phyloP scores from a whole-genome alignment of 2,888 invertebrate species.

The Eristalis pertinax region DNA sequence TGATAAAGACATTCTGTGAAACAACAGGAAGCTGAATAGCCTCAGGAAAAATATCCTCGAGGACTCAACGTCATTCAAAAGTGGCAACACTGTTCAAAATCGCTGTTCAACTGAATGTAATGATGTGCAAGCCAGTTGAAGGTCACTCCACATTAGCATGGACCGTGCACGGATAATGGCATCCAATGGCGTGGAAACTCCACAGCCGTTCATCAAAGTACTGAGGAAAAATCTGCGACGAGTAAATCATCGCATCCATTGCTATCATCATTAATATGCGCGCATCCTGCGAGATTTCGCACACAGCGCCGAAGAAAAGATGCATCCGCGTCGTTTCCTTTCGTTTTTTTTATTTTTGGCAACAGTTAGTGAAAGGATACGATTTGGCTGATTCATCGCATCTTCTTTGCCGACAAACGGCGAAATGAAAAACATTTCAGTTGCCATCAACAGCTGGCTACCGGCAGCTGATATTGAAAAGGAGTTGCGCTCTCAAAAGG shows the following conservation, averaged over 20 bases:
- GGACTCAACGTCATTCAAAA: background rate
- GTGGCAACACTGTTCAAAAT: conserved; percentile 16
- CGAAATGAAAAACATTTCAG: conserved; percentile 31
- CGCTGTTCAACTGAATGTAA: conserved; percentile 38
- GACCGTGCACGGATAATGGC: conserved; percentile 28
- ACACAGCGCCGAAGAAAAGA: conserved; percentile 9
- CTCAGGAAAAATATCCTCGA: no score
- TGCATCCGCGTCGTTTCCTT: background rate
- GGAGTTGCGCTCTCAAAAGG: background rate
- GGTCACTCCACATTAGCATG: conserved; percentile 56
- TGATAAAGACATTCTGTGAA: no score
- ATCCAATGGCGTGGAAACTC: conserved; percentile 18
- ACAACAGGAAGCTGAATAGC: no score
- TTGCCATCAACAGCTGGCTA: conserved; percentile 56
- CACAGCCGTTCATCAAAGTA: conserved; percentile 28
- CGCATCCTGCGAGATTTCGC: conserved; percentile 14
- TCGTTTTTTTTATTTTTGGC: conserved; percentile 1
- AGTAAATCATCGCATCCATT: conserved; percentile 48
- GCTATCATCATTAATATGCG: conserved; percentile 59
- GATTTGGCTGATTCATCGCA: conserved; percentile 44
- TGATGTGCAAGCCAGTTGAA: conserved; percentile 56
- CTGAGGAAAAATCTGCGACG: conserved; percentile 11
- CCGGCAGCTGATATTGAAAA: conserved; percentile 33
- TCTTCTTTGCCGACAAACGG: background rate
- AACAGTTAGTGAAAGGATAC: background rate